Evolutionary conservation across 1,140 invertebrate genomes (phyloP).

Genomic region (Drosophila eugracilis): DNA sequence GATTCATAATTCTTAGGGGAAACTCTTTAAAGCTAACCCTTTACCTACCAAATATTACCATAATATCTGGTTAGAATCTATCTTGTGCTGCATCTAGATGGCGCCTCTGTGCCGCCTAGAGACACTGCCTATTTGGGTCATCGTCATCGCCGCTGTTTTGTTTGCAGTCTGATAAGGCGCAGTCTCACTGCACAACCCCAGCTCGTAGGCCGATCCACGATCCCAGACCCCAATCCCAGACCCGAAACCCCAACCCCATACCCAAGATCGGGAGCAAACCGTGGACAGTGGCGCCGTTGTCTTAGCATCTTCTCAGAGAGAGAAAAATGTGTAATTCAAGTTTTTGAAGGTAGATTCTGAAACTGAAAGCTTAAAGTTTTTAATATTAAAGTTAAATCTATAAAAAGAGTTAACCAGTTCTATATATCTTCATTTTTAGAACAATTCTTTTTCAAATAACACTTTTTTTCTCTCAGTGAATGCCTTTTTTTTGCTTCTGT

Average conservation of each 20-base stretch:
- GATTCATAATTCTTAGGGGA: not conserved
- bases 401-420: not conserved
- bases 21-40: not conserved
- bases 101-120: conserved; percentile 51
- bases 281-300: conserved; percentile 50
- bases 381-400: no score
- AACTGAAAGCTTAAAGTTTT: no score
- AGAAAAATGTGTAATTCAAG: not conserved
- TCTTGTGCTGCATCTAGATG: conserved; percentile 18
- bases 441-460: no score
- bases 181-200: conserved; percentile 22
- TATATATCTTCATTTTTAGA: no score
- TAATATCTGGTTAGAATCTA: conserved; percentile 8
- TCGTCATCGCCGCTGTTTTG: conserved; percentile 23
- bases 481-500: not conserved
- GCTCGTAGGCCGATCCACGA: conserved; percentile 4
- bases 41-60: not conserved
- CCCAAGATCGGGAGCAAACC: conserved; percentile 9
- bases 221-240: not conserved
- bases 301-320: not conserved
- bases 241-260: not conserved
- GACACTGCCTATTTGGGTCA: conserved; percentile 66
- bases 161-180: conserved; percentile 52
- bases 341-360: no score
- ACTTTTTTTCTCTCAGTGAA: conserved; percentile 6